Conservation (phyloP, 2,113 vertebrate genomes). For the Lethenteron reissneri region DNA sequence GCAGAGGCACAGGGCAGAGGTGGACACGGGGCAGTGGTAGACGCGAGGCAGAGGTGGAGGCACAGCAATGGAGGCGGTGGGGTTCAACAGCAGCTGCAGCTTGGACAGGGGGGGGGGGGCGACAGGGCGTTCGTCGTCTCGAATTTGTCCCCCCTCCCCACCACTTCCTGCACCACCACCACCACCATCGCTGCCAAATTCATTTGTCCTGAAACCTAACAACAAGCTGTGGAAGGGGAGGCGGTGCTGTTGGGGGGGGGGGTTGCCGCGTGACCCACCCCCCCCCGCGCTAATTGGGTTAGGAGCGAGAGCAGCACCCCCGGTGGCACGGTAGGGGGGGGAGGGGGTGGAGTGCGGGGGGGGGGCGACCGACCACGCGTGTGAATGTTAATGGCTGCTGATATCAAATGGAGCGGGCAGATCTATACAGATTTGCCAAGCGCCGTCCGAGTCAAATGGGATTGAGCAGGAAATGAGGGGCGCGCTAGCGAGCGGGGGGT, state of each 20-base stretch:
- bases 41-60: background rate
- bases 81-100: background rate
- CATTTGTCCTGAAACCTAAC: no score
- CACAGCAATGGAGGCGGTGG: background rate
- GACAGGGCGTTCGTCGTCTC: slow-evolving; percentile 31
- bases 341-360: background rate
- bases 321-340: background rate
- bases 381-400: background rate
- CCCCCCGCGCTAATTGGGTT: background rate
- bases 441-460: background rate
- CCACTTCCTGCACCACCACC: no score
- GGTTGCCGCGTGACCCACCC: background rate
- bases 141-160: slow-evolving; percentile 28
- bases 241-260: background rate
- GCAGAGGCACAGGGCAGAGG: background rate
- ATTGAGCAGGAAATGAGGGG: background rate
- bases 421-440: no score
- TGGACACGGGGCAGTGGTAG: background rate
- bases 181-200: no score
- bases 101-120: background rate
- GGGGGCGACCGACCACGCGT: background rate
- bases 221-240: no score
- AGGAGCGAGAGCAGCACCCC: no score
- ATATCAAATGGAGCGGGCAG: no score
- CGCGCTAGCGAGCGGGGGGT: no score